These are phyloP conservation scores for Gryllus bimaculatus DNA, from an alignment of 1,140 invertebrate genomes.

Conservation along the genomic window DNA sequence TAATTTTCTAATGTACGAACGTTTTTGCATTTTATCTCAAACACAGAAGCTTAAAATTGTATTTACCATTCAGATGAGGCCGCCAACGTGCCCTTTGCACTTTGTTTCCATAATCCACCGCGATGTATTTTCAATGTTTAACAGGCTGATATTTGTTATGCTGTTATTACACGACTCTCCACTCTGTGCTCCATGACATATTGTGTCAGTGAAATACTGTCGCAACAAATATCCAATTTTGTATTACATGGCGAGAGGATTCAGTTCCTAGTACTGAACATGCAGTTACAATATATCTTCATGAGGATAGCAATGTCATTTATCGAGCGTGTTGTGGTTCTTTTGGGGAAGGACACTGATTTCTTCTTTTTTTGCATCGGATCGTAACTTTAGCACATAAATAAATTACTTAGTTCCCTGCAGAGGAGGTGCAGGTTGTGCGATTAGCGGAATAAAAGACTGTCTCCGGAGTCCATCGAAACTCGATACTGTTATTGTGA, in stretches of 20 bases:
- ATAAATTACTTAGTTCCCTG: neutral
- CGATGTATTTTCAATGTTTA: neutral
- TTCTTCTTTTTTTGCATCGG: neutral
- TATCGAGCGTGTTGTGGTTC: too few species aligned
- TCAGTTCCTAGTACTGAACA: neutral
- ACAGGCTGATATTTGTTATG: neutral
- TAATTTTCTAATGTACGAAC: too few species aligned
- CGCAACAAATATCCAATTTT: constrained; percentile 1
- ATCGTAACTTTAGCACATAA: neutral
- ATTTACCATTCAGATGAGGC: too few species aligned
- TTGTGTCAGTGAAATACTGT: neutral
- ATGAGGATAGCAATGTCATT: neutral
- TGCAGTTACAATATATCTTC: neutral
- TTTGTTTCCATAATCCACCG: neutral
- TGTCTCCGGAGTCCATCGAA: too few species aligned
- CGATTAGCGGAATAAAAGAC: too few species aligned
- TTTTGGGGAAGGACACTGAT: neutral
- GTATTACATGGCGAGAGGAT: neutral
- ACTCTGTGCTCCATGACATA: neutral
- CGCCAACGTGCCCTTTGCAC: neutral
- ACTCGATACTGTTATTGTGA: too few species aligned
- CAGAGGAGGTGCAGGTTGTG: too few species aligned
- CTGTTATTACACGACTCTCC: constrained; percentile 1
- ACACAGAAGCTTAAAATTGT: too few species aligned
- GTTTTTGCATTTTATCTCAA: too few species aligned